A percentile compares a stretch with the other conserved stretches of the same genome.
Evolutionary conservation across 2,797 vertebrate species (phyloP).

Genomic region (Acestrorhynchus altus): DNA sequence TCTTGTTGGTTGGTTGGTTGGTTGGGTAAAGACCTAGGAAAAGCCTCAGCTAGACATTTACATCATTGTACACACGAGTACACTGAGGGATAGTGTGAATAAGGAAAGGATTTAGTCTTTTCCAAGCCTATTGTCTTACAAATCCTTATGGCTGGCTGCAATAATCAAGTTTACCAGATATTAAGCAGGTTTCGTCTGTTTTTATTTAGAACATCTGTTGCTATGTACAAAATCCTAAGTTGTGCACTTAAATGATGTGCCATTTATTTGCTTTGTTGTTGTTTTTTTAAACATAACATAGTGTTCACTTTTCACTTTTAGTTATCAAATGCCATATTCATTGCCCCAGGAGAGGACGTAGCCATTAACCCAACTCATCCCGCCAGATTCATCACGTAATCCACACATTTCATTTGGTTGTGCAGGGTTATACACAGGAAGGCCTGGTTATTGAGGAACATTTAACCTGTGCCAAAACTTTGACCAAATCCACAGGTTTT

Average conservation of each 20-base stretch:
- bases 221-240: constrained; percentile 16
- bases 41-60: not conserved
- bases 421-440: constrained; percentile 54
- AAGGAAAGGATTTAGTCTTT: constrained; percentile 8
- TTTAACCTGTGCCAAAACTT: constrained; percentile 78
- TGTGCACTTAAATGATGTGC: constrained; percentile 27
- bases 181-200: not conserved
- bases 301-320: not conserved
- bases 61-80: not conserved
- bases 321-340: constrained; percentile 35
- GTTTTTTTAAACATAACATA: not conserved
- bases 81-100: constrained; percentile 4
- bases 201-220: constrained; percentile 24
- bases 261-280: constrained; percentile 26
- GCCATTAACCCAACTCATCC: no score
- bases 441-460: constrained; percentile 53
- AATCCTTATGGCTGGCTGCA: constrained; percentile 14
- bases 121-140: not conserved
- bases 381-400: constrained; percentile 35
- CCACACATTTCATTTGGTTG: constrained; percentile 44
- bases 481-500: constrained; percentile 77
- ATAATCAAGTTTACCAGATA: constrained; percentile 7
- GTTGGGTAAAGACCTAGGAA: not conserved
- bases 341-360: no score
- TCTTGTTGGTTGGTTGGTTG: not conserved